Conservation (phyloP, 1,140 invertebrate genomes). For the Diplogasteroides magnus region DNA sequence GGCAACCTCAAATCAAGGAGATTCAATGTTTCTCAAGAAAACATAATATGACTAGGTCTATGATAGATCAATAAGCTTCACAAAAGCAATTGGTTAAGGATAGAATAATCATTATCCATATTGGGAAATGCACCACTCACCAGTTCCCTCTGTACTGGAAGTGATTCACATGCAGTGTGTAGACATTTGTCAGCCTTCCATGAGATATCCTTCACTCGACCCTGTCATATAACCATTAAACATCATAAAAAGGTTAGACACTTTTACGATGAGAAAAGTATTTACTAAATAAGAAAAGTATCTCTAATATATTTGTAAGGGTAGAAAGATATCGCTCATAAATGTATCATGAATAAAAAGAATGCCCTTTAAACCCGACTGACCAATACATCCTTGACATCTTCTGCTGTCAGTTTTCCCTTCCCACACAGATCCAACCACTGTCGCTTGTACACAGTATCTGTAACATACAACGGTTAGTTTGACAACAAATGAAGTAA, state of each 20-base stretch:
- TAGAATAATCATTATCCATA: no score
- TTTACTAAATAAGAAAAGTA: no score
- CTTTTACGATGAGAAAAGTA: no score
- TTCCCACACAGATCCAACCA: background rate
- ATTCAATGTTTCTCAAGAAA: no score
- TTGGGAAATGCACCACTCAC: no score
- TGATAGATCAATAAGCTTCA: no score
- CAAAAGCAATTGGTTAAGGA: no score
- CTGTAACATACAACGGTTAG: background rate
- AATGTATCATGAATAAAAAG: no score
- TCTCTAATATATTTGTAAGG: no score
- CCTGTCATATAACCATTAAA: background rate
- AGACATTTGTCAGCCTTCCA: background rate
- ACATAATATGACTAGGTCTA: background rate
- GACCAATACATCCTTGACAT: background rate
- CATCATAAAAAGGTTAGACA: background rate
- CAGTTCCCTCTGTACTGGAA: background rate
- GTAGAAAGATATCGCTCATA: background rate
- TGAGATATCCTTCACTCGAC: background rate
- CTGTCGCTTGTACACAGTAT: constrained; percentile 1
- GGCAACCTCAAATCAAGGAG: background rate
- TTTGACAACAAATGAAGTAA: background rate
- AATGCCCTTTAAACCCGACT: background rate
- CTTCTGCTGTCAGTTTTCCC: background rate
- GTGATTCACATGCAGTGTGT: background rate